Evolutionary conservation across 2,797 vertebrate species (phyloP).

Genomic region (Squalus acanthias): DNA sequence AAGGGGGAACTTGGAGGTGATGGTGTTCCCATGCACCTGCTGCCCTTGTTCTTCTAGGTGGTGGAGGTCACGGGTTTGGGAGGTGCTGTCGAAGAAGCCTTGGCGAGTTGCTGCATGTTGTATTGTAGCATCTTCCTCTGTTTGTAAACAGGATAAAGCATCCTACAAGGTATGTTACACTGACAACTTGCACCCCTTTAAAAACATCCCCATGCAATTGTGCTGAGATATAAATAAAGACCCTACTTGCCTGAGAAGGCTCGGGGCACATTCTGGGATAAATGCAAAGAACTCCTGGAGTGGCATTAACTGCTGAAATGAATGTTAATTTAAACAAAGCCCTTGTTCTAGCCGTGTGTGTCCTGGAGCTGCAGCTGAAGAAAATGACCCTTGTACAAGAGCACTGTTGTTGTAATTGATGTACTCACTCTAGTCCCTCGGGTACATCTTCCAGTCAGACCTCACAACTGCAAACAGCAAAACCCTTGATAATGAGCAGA

Average conservation of each 20-base stretch:
- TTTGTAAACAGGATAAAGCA: neutral
- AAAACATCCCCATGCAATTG: neutral
- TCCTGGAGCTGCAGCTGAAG: neutral
- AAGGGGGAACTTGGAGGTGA: neutral
- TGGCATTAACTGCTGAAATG: neutral
- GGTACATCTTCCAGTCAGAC: neutral
- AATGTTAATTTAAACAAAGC: constrained; percentile 16
- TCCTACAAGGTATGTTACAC: neutral
- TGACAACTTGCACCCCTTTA: neutral
- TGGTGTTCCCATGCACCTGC: neutral
- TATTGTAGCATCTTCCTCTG: neutral
- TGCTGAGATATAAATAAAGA: neutral
- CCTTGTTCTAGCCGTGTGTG: neutral
- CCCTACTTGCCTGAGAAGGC: neutral
- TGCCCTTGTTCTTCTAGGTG: neutral
- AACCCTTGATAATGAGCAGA: neutral
- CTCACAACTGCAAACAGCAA: neutral
- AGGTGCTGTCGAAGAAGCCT: neutral
- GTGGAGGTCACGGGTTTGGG: neutral
- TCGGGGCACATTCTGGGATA: neutral
- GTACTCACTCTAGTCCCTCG: neutral
- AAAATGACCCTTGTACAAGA: neutral
- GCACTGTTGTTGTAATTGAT: constrained; percentile 1
- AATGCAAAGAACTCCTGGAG: neutral
- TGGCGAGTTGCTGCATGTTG: neutral